Evolutionary conservation across 1,140 invertebrate genomes (phyloP), one percentile per base, ranked within the genome.

Genomic region (Temnothorax curvispinosus): DNA sequence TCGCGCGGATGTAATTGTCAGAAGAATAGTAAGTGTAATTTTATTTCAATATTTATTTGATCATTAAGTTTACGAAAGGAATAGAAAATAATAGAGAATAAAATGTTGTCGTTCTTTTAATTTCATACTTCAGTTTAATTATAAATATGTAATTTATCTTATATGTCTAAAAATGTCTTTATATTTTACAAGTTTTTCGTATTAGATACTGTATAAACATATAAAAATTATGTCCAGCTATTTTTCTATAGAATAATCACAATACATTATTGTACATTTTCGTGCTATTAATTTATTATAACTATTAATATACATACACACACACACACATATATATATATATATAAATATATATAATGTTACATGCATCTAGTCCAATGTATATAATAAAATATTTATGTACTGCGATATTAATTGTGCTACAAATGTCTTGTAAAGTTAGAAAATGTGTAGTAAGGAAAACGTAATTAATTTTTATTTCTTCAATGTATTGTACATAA

Each of bases 311-410:
- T 54, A 27, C 27, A 41, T 21, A 35, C 11, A 64, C 38, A n/a
- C 21, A 21, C 21, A 21, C 21, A 21, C 21, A 21, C n/a, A n/a
- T n/a, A n/a, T n/a, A n/a, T n/a, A n/a, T 5, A 32, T n/a, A 35
- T 32, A 72, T 32, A 13, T 54, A 67, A 15, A 32, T 60, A 60
- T 65, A 38, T 50, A 6, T 41, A 52, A 52, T 41, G 21, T 87
- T 80, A 65, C 58, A 78, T 58, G 9, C 54, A 91, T 95, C 94
- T 95, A 95, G 94, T 95, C 94, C 88, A 90, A 85, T 91, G 69
- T 91, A 91, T 82, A 80, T 92, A 86, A 86, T 67, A 60, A 65
- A 77, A 82, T 32, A 64, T 50, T 54, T 85, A 84, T 60, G 58
- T 74, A 41, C 32, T 47, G 38, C 60, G 35, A 44, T 58, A 71